Evolutionary conservation across 2,888 invertebrate species (phyloP), one percentile per base, ranked within the genome.

Genomic region (Platycnemis pennipes): DNA sequence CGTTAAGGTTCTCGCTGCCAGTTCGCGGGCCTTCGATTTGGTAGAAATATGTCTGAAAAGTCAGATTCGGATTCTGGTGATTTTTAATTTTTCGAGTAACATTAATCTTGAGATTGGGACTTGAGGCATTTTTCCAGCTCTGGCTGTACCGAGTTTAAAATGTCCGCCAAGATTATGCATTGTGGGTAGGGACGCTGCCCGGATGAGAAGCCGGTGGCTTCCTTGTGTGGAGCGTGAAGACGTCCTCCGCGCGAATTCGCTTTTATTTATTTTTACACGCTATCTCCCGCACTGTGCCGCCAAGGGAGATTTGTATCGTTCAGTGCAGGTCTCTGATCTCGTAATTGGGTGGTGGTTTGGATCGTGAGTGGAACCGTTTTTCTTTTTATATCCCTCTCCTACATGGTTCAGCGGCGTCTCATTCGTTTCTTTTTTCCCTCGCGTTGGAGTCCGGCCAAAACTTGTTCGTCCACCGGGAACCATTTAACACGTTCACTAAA

Each of bases 331-430:
- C 77, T 77, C 37, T 77, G 77, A 77, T 77, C 77, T 77, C 77
- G 77, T 77, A 77, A 77, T 77, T 77, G 77, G 37, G 37, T 37
- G 37, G 77, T 77, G n/a, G n/a, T 63, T 77, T n/a, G 77, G 63
- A 2, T 2, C 77, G 37, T 26, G 13, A 4, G 31, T 26, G 7
- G 77, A n/a, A 5, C 13, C 37, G 13, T 77, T n/a, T 37, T 49
- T 49, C 11, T 37, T 77, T 37, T 77, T n/a, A 77, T 77, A 13
- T 26, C 63, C 26, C 8, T 53, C 8, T 53, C 63, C n/a, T n/a
- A n/a, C n/a, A n/a, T n/a, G n/a, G 63, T 77, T 37, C 1, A n/a
- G 11, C 11, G 31, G 31, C 49, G 19, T n/a, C 49, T 49, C 49
- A 19, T 37, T 13, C 8, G 77, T 11, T 77, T 31, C 49, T 49